These are phyloP conservation scores for Adoxophyes honmai DNA, from an alignment of 1,140 invertebrate genomes.

Conservation along the genomic window DNA sequence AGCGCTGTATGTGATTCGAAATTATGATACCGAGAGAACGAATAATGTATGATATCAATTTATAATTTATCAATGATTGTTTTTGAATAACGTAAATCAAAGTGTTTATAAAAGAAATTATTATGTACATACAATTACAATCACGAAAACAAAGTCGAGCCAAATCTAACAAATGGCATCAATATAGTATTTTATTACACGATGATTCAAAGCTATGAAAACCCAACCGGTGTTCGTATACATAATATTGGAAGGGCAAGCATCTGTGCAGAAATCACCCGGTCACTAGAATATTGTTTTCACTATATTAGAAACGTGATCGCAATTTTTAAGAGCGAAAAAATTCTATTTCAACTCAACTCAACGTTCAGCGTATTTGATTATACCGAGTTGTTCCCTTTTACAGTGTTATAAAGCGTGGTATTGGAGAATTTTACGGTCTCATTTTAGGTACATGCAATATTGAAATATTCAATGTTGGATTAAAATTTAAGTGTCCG, in stretches of 20 bases:
- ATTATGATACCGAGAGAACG: slow-evolving; percentile 29
- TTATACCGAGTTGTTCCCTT: slow-evolving; percentile 66
- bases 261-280: slow-evolving; percentile 73
- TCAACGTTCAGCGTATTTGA: slow-evolving; percentile 60
- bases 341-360: slow-evolving; percentile 65
- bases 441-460: slow-evolving; percentile 62
- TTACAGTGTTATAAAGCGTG: slow-evolving; percentile 67
- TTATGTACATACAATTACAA: no score
- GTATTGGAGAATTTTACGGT: slow-evolving; percentile 66
- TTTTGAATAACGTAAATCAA: no score
- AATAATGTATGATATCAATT: slow-evolving; percentile 4
- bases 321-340: slow-evolving; percentile 74
- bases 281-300: slow-evolving; percentile 77
- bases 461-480: slow-evolving; percentile 60
- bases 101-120: no score
- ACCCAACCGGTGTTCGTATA: slow-evolving; percentile 31
- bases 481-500: slow-evolving; percentile 47
- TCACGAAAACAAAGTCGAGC: no score
- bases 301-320: slow-evolving; percentile 77
- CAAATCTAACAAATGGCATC: neutral
- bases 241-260: slow-evolving; percentile 62
- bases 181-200: slow-evolving; percentile 33
- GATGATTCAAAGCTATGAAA: slow-evolving; percentile 50
- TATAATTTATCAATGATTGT: neutral
- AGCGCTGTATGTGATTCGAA: slow-evolving; percentile 47